These are phyloP conservation scores for Siphonodentalium dalli DNA, from an alignment of 2,888 invertebrate species.

Conservation along the genomic window DNA sequence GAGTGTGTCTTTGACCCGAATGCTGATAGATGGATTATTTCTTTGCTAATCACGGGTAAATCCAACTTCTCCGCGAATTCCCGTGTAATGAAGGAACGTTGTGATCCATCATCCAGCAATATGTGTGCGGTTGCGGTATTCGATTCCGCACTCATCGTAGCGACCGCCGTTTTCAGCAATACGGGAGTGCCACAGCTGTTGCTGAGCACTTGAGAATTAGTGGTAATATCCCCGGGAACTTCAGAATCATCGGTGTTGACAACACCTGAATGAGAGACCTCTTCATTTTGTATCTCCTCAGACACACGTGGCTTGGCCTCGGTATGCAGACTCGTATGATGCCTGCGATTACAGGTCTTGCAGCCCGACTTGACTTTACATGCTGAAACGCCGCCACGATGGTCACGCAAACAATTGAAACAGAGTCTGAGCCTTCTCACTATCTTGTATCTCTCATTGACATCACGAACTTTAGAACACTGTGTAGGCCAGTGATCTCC, in stretches of 20 bases:
- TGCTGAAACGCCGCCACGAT: not conserved
- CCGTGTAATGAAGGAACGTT: conserved; percentile 19
- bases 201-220: too few species aligned
- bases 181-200: too few species aligned
- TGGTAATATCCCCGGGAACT: too few species aligned
- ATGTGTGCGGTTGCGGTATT: conserved; percentile 5
- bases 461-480: too few species aligned
- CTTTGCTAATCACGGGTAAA: conserved; percentile 4
- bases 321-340: conserved; percentile 6
- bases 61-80: conserved; percentile 19
- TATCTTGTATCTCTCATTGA: too few species aligned
- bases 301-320: not conserved
- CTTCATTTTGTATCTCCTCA: not conserved
- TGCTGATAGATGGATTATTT: conserved; percentile 11
- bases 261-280: too few species aligned
- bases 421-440: conserved; percentile 1
- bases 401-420: conserved; percentile 10
- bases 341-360: conserved; percentile 3
- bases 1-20: conserved; percentile 15
- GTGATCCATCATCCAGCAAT: conserved; percentile 25
- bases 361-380: conserved; percentile 2
- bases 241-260: too few species aligned
- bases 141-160: not conserved
- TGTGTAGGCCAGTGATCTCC: too few species aligned
- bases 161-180: conserved; percentile 21